Percentiles rank a stretch among this genome's conserved stretches.
phyloP scores from a whole-genome alignment of 2,888 invertebrate genomes.

The Eristalinus sepulchralis region DNA sequence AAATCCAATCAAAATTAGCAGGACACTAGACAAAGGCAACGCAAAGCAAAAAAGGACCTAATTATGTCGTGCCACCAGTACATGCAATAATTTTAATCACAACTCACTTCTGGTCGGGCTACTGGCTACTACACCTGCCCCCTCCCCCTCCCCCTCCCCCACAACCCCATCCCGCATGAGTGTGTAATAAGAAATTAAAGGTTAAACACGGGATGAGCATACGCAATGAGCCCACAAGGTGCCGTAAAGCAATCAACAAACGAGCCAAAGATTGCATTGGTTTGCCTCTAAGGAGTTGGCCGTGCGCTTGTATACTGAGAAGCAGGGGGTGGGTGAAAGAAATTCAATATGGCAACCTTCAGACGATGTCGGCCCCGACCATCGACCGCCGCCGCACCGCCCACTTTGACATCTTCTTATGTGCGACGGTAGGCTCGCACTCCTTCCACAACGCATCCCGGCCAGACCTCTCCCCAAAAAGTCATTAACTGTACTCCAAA shows the following conservation, averaged over 20 bases:
- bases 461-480: conserved; percentile 21
- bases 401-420: conserved; percentile 49
- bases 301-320: background rate
- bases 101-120: conserved; percentile 21
- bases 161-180: background rate
- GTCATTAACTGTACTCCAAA: conserved; percentile 65
- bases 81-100: conserved; percentile 50
- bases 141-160: no score
- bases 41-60: conserved; percentile 14
- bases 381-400: conserved; percentile 8
- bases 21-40: background rate
- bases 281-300: conserved; percentile 62
- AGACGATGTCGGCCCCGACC: conserved; percentile 19
- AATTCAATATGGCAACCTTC: conserved; percentile 48
- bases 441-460: background rate
- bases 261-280: conserved; percentile 74
- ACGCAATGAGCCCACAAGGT: conserved; percentile 77
- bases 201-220: conserved; percentile 75
- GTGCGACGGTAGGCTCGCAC: conserved; percentile 9
- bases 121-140: background rate
- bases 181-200: conserved; percentile 74
- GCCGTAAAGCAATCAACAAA: conserved; percentile 78
- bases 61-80: conserved; percentile 21
- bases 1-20: background rate
- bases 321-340: background rate